Percentiles rank a stretch among this genome's conserved stretches.
These are phyloP conservation scores for Dryobota labecula DNA, from an alignment of 2,888 invertebrate genomes.

Conservation along the genomic window DNA sequence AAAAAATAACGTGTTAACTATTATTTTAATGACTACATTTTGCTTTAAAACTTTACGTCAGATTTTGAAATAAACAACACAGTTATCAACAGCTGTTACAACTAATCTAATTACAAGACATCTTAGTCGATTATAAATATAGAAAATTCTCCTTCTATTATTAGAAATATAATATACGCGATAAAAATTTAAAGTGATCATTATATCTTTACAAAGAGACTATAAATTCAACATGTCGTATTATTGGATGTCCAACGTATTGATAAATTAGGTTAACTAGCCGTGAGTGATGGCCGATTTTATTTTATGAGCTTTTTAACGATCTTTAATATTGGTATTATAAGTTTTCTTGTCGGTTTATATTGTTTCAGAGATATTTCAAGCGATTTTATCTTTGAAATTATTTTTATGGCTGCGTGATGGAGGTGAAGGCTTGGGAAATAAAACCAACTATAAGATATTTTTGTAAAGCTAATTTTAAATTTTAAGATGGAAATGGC, in stretches of 20 bases:
- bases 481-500: neutral
- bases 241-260: constrained; percentile 36
- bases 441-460: neutral
- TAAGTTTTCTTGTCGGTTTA: constrained; percentile 54
- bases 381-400: constrained; percentile 45
- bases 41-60: neutral
- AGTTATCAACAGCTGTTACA: neutral
- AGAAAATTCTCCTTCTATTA: constrained; percentile 12
- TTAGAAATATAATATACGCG: constrained; percentile 40
- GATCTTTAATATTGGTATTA: constrained; percentile 54
- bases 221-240: constrained; percentile 49
- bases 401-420: constrained; percentile 43
- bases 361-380: constrained; percentile 51
- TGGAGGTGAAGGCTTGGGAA: constrained; percentile 27
- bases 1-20: neutral
- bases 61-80: neutral
- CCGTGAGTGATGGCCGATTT: constrained; percentile 50
- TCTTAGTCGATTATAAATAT: constrained; percentile 3
- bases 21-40: neutral
- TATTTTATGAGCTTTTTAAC: constrained; percentile 61
- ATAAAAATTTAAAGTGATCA: constrained; percentile 40
- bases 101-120: constrained; percentile 20
- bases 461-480: neutral
- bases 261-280: constrained; percentile 54
- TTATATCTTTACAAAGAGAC: constrained; percentile 39